Base-by-base conservation (phyloP, 1,140 invertebrate genomes). In the Dysdera silvatica region DNA sequence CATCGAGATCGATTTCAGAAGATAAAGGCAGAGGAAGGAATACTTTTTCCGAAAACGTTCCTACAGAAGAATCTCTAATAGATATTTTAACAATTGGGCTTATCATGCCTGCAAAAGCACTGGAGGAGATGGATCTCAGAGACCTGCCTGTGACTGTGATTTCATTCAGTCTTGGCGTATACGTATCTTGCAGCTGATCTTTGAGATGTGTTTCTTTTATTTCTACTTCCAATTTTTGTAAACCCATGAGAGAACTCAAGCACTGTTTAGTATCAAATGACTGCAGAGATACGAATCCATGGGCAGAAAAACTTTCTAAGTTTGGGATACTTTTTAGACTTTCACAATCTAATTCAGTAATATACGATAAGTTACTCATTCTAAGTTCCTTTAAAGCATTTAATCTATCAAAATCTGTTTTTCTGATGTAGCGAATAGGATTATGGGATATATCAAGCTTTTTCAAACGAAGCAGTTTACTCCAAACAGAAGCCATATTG, bases 11-110 rank as follows among this genome's bases (percentile, higher is more conserved):
- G 18, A 94, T 83, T 57, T 83, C 81, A 0, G 87, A 89, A 4
- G 90, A 94, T 70, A 89, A 81, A 1, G 91, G 91, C n/a, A 95
- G 81, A 0, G 90, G 88, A 69, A 92, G 89, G 52, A 95, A 82
- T 23, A 94, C 71, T 1, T 88, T 84, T 5, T 87, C 84, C 3
- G 88, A 88, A 61, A 94, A 77, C 0, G 80, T 77, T 29, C 82
- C 82, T 2, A 94, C 72, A 1, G 87, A 90, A 2, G 90, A 92
- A 71, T 92, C 88, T 16, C 82, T 81, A 12, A 95, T 73, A 49
- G 83, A 80, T 14, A 95, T 82, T 1, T 78, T 79, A n/a, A 94
- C 79, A 10, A 81, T 73, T 16, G 80, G 80, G 29, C 80, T 83
- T 67, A 88, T 86, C 1, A 94, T 77, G 3, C 89, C 89, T 63